phyloP scores from a whole-genome alignment of 2,888 invertebrate species.

The Drosophila kambysellisi region DNA sequence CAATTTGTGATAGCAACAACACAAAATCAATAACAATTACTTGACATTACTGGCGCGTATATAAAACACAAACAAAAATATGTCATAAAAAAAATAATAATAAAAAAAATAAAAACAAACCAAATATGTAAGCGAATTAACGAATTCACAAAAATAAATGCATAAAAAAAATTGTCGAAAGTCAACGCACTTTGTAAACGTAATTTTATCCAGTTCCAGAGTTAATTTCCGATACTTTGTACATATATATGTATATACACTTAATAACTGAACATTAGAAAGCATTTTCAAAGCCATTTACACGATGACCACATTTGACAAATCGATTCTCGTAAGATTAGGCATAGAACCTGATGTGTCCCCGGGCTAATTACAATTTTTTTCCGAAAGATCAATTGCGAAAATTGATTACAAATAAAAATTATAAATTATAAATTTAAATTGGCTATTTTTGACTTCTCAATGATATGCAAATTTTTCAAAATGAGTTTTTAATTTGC shows the following conservation, averaged over 20 bases:
- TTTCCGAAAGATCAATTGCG: background rate
- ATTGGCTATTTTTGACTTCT: background rate
- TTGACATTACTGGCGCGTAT: slow-evolving; percentile 65
- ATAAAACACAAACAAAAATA: slow-evolving; percentile 35
- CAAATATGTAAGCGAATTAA: slow-evolving; percentile 1
- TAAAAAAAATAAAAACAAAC: slow-evolving; percentile 14
- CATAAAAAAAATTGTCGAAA: slow-evolving; percentile 27
- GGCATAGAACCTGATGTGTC: slow-evolving; percentile 9
- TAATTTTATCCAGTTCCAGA: slow-evolving; percentile 25
- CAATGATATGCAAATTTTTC: background rate
- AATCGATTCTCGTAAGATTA: slow-evolving; percentile 32
- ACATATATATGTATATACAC: background rate
- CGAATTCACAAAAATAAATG: slow-evolving; percentile 20
- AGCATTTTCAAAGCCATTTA: slow-evolving; percentile 15
- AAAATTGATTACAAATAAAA: slow-evolving; percentile 19
- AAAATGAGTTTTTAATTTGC: background rate
- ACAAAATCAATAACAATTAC: slow-evolving; percentile 75
- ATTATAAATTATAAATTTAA: slow-evolving; percentile 4
- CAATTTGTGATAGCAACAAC: slow-evolving; percentile 29
- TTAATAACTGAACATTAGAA: slow-evolving; percentile 26
- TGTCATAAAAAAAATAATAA: slow-evolving; percentile 26
- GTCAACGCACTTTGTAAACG: slow-evolving; percentile 25
- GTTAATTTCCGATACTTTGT: background rate
- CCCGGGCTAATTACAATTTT: slow-evolving; percentile 25
- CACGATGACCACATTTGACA: slow-evolving; percentile 42